Conservation (phyloP, 2,888 invertebrate species). For the Pinctada fucata region DNA sequence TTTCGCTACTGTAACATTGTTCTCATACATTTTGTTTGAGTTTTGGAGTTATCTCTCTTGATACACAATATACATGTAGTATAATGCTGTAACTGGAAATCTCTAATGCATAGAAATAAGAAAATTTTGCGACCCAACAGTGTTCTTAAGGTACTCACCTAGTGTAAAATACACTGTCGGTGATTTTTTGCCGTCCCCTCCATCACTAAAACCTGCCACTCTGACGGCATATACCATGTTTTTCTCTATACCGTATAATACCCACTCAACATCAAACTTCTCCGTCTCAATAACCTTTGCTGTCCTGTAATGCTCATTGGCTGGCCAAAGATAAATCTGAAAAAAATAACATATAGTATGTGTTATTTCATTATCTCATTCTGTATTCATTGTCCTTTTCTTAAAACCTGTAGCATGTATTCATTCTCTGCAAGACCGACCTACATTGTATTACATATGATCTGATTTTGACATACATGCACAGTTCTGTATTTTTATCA, state of each 20-base stretch:
- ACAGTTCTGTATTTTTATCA: too few relatives aligned
- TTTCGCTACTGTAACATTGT: too few relatives aligned
- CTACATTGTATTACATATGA: too few relatives aligned
- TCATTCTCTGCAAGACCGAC: too few relatives aligned
- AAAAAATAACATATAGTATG: constrained; percentile 10
- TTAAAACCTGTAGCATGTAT: too few relatives aligned
- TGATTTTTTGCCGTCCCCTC: constrained; percentile 97
- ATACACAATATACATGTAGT: too few relatives aligned
- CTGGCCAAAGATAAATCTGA: constrained; percentile 93
- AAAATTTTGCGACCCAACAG: constrained; percentile 2
- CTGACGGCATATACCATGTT: constrained; percentile 93
- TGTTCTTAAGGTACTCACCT: constrained; percentile 63
- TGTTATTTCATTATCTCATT: too few relatives aligned
- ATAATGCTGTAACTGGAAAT: too few relatives aligned
- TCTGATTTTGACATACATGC: too few relatives aligned
- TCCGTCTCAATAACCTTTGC: constrained; percentile 88
- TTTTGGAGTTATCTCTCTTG: too few relatives aligned
- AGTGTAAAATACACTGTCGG: constrained; percentile 87
- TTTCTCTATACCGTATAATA: constrained; percentile 85
- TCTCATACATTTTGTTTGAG: too few relatives aligned
- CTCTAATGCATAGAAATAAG: neutral
- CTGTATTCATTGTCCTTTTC: too few relatives aligned
- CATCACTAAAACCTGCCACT: constrained; percentile 93
- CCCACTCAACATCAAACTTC: constrained; percentile 84
- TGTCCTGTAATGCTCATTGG: constrained; percentile 94